Conservation (phyloP, 1,140 invertebrate genomes). For the Aplysia californica region DNA sequence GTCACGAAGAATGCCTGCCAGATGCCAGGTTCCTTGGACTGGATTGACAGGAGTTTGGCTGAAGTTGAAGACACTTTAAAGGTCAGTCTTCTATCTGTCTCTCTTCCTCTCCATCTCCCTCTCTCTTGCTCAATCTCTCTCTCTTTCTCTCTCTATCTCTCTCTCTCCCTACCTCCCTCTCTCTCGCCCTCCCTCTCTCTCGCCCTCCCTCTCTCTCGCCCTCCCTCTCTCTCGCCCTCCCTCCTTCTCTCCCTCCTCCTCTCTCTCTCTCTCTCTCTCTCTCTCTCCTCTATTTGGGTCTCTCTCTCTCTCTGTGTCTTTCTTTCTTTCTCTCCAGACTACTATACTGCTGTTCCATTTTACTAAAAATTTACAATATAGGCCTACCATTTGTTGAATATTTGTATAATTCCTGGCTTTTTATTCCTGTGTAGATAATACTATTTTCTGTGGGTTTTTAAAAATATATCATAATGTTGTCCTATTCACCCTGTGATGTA, state of each 20-base stretch:
- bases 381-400: too few relatives aligned
- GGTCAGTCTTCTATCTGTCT: background rate
- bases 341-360: background rate
- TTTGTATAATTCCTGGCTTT: too few relatives aligned
- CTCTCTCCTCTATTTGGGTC: too few relatives aligned
- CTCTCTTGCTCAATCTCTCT: background rate
- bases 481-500: too few relatives aligned
- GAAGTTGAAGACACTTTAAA: constrained; percentile 77
- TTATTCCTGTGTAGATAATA: too few relatives aligned
- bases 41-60: constrained; percentile 77
- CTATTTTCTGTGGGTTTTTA: too few relatives aligned
- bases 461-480: too few relatives aligned
- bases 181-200: background rate
- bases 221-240: constrained; percentile 4
- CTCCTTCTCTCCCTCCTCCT: background rate
- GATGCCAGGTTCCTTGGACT: constrained; percentile 66
- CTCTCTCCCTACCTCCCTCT: background rate
- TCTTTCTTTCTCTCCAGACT: background rate
- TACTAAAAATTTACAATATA: too few relatives aligned
- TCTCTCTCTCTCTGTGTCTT: too few relatives aligned
- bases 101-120: background rate
- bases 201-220: background rate
- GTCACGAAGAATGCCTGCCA: constrained; percentile 67
- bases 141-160: background rate
- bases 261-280: background rate